Conservation (phyloP, 2,888 invertebrate species). For the Listrodromus nycthemerus region DNA sequence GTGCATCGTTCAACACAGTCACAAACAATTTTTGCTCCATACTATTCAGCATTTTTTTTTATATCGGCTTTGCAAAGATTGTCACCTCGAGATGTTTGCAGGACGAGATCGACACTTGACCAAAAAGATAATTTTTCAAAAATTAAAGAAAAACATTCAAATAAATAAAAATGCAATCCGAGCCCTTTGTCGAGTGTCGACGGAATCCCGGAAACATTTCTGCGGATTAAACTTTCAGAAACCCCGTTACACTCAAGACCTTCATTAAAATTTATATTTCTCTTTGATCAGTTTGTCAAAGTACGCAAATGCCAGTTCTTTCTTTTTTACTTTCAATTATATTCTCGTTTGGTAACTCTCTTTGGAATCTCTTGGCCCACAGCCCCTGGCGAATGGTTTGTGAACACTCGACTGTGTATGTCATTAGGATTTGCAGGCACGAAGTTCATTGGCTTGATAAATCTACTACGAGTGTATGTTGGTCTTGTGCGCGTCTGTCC, state of each 20-base stretch:
- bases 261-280: not conserved
- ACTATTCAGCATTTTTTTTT: not conserved
- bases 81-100: not conserved
- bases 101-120: not conserved
- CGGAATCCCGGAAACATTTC: not conserved
- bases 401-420: conserved; percentile 75
- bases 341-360: conserved; percentile 40
- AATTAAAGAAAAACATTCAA: not conserved
- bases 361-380: conserved; percentile 63
- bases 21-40: not conserved
- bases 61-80: not conserved
- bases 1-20: conserved; percentile 1
- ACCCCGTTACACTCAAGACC: not conserved
- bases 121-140: not conserved
- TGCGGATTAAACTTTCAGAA: not conserved
- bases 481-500: conserved; percentile 53
- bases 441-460: conserved; percentile 74
- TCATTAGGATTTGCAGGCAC: conserved; percentile 78
- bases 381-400: conserved; percentile 71
- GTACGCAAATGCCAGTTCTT: not conserved
- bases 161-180: not conserved
- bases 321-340: not conserved
- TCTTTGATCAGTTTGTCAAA: not conserved
- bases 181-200: not conserved
- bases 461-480: conserved; percentile 60